Conservation (phyloP, 2,113 vertebrate genomes). For the Butorides virescens region DNA sequence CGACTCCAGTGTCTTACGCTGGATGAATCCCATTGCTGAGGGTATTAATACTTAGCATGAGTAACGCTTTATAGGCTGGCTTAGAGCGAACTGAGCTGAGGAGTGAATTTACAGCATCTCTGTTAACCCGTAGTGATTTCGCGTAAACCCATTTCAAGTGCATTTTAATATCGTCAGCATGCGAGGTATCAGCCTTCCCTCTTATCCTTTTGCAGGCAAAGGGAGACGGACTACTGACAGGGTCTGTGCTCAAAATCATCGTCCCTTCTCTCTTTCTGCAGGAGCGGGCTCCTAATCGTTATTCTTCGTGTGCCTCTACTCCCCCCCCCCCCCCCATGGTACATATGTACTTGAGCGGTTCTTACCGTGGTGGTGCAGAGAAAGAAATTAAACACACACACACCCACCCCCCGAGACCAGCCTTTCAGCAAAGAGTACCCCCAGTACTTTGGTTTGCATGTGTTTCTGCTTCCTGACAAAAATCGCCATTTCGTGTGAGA, state of each 20-base stretch:
- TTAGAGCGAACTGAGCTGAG: neutral
- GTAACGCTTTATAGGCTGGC: neutral
- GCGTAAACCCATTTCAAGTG: neutral
- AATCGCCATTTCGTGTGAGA: neutral
- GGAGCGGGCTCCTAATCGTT: neutral
- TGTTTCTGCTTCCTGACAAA: neutral
- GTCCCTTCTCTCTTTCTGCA: neutral
- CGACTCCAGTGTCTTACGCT: accelerated
- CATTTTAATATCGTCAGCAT: neutral
- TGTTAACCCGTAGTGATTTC: neutral
- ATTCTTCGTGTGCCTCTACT: neutral
- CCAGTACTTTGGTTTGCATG: accelerated
- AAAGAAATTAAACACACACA: neutral
- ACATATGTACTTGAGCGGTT: accelerated
- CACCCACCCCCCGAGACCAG: neutral
- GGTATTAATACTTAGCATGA: neutral
- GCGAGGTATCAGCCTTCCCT: neutral
- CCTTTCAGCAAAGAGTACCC: neutral
- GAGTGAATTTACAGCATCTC: neutral
- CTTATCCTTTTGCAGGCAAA: neutral
- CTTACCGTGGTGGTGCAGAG: neutral
- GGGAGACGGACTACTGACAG: neutral
- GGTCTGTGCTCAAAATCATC: neutral
- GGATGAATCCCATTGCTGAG: neutral
- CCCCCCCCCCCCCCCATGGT: neutral